Conservation (phyloP, 2,797 vertebrate genomes). For the Pipistrellus pipistrellus region DNA sequence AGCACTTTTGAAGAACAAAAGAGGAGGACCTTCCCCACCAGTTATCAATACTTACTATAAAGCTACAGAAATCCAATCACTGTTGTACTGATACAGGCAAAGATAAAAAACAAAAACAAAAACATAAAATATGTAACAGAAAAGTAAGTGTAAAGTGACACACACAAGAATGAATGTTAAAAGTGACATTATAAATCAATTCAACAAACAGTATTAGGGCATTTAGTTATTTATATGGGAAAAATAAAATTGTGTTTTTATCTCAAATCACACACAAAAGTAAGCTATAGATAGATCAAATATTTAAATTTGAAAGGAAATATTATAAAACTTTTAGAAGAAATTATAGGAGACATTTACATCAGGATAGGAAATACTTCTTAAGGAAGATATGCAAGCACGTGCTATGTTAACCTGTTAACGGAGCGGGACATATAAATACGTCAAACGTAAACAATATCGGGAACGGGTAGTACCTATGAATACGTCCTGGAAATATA, state of each 20-base stretch:
- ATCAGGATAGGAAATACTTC: neutral
- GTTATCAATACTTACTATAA: neutral
- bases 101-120: neutral
- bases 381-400: no score
- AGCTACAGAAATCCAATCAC: neutral
- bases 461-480: no score
- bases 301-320: constrained; percentile 50
- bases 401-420: neutral
- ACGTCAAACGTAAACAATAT: no score
- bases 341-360: neutral
- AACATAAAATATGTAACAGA: neutral
- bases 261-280: neutral
- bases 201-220: neutral
- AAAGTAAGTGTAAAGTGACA: neutral
- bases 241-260: neutral
- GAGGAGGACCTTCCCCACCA: neutral
- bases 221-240: neutral
- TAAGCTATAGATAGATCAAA: neutral
- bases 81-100: neutral
- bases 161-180: neutral
- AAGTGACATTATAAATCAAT: neutral
- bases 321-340: neutral
- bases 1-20: neutral
- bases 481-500: no score
- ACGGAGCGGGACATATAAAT: no score